Evolutionary conservation across 1,140 invertebrate species (phyloP).

Genomic region (Andricus grossulariae): DNA sequence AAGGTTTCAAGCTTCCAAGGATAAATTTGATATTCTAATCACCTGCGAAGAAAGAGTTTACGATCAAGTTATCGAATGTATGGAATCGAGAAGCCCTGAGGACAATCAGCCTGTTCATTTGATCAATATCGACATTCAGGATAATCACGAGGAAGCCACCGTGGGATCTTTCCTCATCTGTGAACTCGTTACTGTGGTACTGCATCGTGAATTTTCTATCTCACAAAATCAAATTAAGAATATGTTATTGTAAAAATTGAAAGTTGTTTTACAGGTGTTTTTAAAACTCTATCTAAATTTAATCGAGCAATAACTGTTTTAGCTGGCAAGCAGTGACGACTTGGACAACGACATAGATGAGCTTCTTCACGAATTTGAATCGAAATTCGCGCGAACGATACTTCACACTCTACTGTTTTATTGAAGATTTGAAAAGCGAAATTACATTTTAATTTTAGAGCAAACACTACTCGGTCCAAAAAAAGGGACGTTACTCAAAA

Average conservation of each 20-base stretch:
- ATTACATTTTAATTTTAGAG: constrained; percentile 6
- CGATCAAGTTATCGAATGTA: constrained; percentile 92
- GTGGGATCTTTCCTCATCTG: constrained; percentile 99
- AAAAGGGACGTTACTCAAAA: not conserved
- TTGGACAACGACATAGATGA: constrained; percentile 99
- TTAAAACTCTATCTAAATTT: constrained; percentile 5
- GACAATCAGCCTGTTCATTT: constrained; percentile 94
- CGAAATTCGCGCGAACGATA: constrained; percentile 89
- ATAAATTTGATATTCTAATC: constrained; percentile 97
- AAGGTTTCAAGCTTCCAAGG: constrained; percentile 92
- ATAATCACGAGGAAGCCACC: constrained; percentile 99
- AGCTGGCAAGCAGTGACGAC: constrained; percentile 94
- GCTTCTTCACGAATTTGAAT: constrained; percentile 96
- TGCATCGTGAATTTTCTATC: constrained; percentile 30
- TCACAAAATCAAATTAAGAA: not conserved
- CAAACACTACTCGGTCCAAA: not conserved
- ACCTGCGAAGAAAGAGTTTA: constrained; percentile 99
- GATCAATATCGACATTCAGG: constrained; percentile 99
- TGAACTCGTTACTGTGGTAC: constrained; percentile 93
- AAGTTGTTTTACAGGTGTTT: not conserved
- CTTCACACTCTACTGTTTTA: constrained; percentile 97
- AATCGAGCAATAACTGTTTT: constrained; percentile 60
- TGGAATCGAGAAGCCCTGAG: constrained; percentile 82
- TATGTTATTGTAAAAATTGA: not conserved
- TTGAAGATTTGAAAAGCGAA: constrained; percentile 72